Evolutionary conservation across 1,140 invertebrate species (phyloP).

Genomic region (Acromyrmex echinatior): DNA sequence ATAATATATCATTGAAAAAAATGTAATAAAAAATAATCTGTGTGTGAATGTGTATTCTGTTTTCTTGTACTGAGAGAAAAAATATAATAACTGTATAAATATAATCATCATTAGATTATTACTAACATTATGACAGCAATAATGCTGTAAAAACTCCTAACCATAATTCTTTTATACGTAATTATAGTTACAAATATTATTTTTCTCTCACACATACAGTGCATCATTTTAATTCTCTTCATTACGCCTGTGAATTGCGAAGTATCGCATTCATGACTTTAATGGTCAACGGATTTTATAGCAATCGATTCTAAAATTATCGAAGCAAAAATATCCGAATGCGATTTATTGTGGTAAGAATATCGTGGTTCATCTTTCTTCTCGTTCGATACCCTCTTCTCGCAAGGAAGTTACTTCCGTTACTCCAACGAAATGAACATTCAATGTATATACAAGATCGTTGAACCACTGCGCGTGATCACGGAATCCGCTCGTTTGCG

Average conservation of each 20-base stretch:
- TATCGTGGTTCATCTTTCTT: not conserved
- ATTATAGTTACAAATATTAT: too few relatives aligned
- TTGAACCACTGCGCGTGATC: conserved; percentile 47
- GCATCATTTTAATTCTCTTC: not conserved
- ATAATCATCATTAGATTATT: too few relatives aligned
- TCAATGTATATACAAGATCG: conserved; percentile 60
- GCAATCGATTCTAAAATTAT: not conserved
- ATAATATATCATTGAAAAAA: too few relatives aligned
- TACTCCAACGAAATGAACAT: conserved; percentile 43
- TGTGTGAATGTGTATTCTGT: too few relatives aligned
- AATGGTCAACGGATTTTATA: not conserved
- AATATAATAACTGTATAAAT: too few relatives aligned
- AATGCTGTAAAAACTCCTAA: too few relatives aligned
- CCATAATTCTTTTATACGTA: too few relatives aligned
- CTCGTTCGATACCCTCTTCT: not conserved
- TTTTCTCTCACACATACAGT: too few relatives aligned
- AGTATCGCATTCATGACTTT: not conserved
- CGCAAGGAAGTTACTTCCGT: conserved; percentile 30
- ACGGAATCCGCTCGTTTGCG: conserved; percentile 73
- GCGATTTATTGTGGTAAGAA: not conserved
- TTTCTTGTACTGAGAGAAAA: too few relatives aligned
- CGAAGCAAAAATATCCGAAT: not conserved
- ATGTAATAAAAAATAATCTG: too few relatives aligned
- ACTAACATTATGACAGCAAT: too few relatives aligned
- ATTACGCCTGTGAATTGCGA: not conserved